Evolutionary conservation across 2,797 vertebrate genomes (phyloP), one percentile per base, ranked within the genome.

Genomic region (Acestrorhynchus altus): DNA sequence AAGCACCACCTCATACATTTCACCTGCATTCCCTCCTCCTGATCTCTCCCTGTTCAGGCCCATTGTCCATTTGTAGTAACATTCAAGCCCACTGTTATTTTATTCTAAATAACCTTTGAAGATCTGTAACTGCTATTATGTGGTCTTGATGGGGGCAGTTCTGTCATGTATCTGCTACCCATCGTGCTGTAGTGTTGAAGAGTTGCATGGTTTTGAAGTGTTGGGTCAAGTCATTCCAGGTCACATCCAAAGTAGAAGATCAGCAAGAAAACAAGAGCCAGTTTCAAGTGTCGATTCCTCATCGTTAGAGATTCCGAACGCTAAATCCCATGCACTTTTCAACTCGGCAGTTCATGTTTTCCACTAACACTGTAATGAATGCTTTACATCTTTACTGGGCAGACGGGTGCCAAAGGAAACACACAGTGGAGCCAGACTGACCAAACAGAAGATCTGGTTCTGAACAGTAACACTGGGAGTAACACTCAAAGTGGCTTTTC

Each of bases 381-480:
- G 46, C 78, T 78, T 80, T 56, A 65, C 44, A 80, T 77, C 63
- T 51, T 54, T 54, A 46, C 75, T 61, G 49, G 68, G 65, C 49
- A 70, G 16, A 22, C 2, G 68, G 40, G 39, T 77, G 75, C 80
- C 75, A 81, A 74, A 78, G 71, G 40, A 83, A 83, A 79, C 68
- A 83, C 52, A 51, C 40, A 51, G 71, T 4, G 75, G 80, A 74
- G 68, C 31, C 57, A 61, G 63, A 64, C 70, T 54, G 54, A 77
- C 63, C 80, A 69, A 52, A 35, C 80, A 74, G 70, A 61, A 74
- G 65, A 69, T 22, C 40, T 61, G 31, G 70, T 49, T 72, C 24
- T 40, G 51, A 71, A 42, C 26, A 65, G 28, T 57, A n/a, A n/a
- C n/a, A n/a, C n/a, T n/a, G n/a, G n/a, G n/a, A 42, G 57, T 18